Evolutionary conservation across 1,140 invertebrate species (phyloP).

Genomic region (Drosophila ohnishii): DNA sequence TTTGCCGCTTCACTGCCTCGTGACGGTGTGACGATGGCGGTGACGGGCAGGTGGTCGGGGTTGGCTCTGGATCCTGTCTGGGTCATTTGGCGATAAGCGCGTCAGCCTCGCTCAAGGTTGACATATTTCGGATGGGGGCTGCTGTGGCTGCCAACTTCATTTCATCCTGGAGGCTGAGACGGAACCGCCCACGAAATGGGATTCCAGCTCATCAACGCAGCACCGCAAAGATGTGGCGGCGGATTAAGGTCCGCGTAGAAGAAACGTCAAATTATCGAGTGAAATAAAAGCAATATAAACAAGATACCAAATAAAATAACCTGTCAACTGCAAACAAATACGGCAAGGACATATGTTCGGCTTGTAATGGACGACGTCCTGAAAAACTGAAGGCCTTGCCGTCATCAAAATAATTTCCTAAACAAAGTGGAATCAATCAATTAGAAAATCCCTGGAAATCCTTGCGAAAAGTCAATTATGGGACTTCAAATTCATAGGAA

Average conservation of each 20-base stretch:
- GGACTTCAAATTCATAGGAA: background rate
- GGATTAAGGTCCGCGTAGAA: constrained; percentile 31
- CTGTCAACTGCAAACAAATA: constrained; percentile 48
- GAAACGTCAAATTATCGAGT: constrained; percentile 45
- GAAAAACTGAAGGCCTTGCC: background rate
- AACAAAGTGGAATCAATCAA: constrained; percentile 13
- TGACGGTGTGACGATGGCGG: constrained; percentile 5
- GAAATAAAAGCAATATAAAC: constrained; percentile 35
- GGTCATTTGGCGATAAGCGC: constrained; percentile 58
- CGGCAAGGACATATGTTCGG: constrained; percentile 12
- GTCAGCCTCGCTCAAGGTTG: constrained; percentile 49
- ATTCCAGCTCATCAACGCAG: constrained; percentile 60
- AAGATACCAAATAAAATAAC: constrained; percentile 53
- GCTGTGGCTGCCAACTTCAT: constrained; percentile 15
- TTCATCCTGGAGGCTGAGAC: constrained; percentile 9
- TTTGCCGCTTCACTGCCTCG: constrained; percentile 55
- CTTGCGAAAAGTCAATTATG: background rate
- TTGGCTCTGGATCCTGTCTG: constrained; percentile 25
- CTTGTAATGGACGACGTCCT: background rate
- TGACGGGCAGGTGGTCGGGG: constrained; percentile 22
- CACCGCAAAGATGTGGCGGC: constrained; percentile 43
- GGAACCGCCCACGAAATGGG: constrained; percentile 32
- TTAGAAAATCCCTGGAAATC: background rate
- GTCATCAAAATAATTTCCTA: constrained; percentile 4
- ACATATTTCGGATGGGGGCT: constrained; percentile 35